Evolutionary conservation across 2,888 invertebrate species (phyloP).

Genomic region (Mesochorus sp.): DNA sequence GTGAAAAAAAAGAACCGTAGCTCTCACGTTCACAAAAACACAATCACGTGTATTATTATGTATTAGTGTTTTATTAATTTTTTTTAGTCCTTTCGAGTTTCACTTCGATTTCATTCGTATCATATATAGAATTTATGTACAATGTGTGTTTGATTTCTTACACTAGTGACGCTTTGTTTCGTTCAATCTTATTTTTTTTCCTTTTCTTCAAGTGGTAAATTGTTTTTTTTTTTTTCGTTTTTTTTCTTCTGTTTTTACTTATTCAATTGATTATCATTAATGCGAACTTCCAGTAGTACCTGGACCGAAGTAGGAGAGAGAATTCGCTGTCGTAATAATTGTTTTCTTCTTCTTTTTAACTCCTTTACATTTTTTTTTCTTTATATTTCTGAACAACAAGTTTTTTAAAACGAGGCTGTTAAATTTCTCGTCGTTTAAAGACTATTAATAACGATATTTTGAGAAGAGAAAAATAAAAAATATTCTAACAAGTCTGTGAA

Average conservation of each 20-base stretch:
- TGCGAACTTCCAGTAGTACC: constrained; percentile 12
- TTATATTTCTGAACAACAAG: constrained; percentile 39
- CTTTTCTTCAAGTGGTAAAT: not conserved
- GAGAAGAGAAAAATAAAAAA: constrained; percentile 32
- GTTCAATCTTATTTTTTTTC: constrained; percentile 9
- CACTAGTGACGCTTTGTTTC: constrained; percentile 55
- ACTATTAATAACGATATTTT: constrained; percentile 41
- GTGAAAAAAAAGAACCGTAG: constrained; percentile 24
- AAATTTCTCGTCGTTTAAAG: constrained; percentile 24
- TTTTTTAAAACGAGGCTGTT: constrained; percentile 37
- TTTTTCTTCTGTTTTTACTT: not conserved
- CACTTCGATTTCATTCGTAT: constrained; percentile 52
- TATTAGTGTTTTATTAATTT: constrained; percentile 61
- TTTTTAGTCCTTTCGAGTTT: constrained; percentile 52
- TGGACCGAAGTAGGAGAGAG: constrained; percentile 16
- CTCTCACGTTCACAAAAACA: constrained; percentile 55
- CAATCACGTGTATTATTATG: constrained; percentile 58
- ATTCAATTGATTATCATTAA: constrained; percentile 23
- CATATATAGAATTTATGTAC: constrained; percentile 58
- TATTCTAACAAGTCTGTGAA: constrained; percentile 43
- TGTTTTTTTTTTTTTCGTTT: not conserved
- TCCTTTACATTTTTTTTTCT: constrained; percentile 15
- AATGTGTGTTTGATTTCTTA: constrained; percentile 66
- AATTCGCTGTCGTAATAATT: constrained; percentile 2
- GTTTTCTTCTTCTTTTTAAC: not conserved